Percentiles rank a stretch among this genome's conserved stretches.
Evolutionary conservation across 2,113 vertebrate species (phyloP).

Genomic region (Mungos mungo): DNA sequence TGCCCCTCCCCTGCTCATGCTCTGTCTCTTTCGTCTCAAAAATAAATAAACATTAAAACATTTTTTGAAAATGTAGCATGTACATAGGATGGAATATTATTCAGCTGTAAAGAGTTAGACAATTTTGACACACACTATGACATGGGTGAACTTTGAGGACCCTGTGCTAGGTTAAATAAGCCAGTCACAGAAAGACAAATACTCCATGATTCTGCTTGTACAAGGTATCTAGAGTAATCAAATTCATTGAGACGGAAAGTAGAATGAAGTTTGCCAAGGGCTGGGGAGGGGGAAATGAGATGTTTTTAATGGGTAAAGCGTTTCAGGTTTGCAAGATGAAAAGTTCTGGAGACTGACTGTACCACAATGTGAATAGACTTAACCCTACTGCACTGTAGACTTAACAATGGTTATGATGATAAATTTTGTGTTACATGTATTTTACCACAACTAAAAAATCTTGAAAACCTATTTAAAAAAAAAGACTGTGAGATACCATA

Average conservation of each 20-base stretch:
- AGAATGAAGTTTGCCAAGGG: background rate
- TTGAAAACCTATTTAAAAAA: background rate
- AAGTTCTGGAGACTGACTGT: background rate
- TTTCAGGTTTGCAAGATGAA: background rate
- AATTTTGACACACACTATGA: background rate
- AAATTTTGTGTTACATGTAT: background rate
- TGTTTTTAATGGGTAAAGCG: background rate
- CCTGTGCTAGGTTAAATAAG: background rate
- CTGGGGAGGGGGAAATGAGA: background rate
- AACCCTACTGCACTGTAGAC: background rate
- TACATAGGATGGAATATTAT: background rate
- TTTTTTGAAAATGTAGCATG: background rate
- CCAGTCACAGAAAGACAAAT: background rate
- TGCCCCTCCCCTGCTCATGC: too few relatives aligned
- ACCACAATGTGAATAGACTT: background rate
- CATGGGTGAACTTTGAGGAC: background rate
- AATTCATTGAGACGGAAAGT: background rate
- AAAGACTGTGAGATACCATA: background rate
- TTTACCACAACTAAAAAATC: background rate
- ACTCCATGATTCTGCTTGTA: background rate
- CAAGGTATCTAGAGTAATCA: background rate
- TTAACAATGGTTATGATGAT: background rate
- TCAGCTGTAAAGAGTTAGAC: background rate
- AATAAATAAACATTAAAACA: too few relatives aligned
- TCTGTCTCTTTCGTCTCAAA: too few relatives aligned